Evolutionary conservation across 1,140 invertebrate species (phyloP).

Genomic region (Alviniconcha marisindica): DNA sequence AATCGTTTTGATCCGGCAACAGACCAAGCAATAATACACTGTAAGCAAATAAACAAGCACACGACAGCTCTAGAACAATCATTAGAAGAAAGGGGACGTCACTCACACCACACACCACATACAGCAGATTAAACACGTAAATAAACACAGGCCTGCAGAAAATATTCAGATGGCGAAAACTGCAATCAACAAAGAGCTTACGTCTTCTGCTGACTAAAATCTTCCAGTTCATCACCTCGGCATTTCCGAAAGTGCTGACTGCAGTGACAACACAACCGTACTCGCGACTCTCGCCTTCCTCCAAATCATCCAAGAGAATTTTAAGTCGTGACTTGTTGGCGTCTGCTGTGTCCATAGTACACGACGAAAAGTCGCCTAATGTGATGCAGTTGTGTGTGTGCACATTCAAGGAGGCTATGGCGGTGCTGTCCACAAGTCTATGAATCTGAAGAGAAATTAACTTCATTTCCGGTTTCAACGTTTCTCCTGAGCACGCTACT

Average conservation of each 20-base stretch:
- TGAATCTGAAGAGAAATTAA: neutral
- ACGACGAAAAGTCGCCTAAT: conserved; percentile 10
- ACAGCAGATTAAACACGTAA: no score
- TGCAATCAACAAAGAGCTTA: neutral
- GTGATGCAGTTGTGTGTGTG: no score
- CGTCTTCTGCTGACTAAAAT: neutral
- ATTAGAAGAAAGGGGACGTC: no score
- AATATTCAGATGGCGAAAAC: no score
- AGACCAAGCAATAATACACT: no score
- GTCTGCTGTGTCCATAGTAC: neutral
- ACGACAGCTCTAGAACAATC: no score
- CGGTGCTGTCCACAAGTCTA: no score
- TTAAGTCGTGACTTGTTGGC: neutral
- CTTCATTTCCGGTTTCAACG: neutral
- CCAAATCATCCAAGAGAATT: conserved; percentile 13
- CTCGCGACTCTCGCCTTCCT: neutral
- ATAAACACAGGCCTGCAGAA: no score
- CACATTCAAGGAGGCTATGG: no score
- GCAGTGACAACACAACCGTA: conserved; percentile 9
- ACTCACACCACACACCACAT: no score
- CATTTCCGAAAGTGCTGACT: neutral
- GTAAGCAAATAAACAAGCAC: no score
- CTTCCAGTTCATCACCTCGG: neutral
- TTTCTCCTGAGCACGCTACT: conserved; percentile 1
- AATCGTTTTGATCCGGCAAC: no score